These are phyloP conservation scores for Synanthedon andrenaeformis DNA, from an alignment of 2,888 invertebrate species.

Conservation along the genomic window DNA sequence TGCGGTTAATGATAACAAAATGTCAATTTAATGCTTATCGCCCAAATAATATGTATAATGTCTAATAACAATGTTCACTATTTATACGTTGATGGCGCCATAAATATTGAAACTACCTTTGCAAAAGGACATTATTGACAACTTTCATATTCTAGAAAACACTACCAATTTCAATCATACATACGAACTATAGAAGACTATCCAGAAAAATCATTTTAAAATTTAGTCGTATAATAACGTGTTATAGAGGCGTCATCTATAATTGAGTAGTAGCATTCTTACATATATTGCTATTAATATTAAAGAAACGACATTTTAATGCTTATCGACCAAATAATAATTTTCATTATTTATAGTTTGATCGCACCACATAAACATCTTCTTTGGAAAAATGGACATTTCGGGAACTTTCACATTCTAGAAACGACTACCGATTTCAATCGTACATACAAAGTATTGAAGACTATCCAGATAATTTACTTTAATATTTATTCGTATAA, in stretches of 20 bases:
- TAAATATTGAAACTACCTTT: too few species aligned
- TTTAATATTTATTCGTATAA: background rate
- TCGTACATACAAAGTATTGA: background rate
- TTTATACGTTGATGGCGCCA: constrained; percentile 31
- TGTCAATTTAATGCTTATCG: too few species aligned
- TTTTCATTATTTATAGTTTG: constrained; percentile 21
- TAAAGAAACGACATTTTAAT: too few species aligned
- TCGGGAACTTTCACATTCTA: constrained; percentile 18
- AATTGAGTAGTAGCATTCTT: constrained; percentile 20
- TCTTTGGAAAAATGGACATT: constrained; percentile 13
- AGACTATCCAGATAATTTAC: constrained; percentile 6
- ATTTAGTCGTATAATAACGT: background rate
- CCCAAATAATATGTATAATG: too few species aligned
- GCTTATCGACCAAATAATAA: too few species aligned
- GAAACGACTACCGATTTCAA: constrained; percentile 6
- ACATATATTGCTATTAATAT: background rate
- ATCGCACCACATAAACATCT: constrained; percentile 19
- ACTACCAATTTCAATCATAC: background rate
- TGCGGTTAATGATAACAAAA: too few species aligned
- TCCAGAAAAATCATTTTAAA: constrained; percentile 5
- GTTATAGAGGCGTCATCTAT: constrained; percentile 23
- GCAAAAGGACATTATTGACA: constrained; percentile 19
- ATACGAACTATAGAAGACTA: background rate
- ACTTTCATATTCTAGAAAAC: constrained; percentile 11
- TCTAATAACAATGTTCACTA: constrained; percentile 4